These are phyloP conservation scores for Gymnoscopelus braueri DNA, from an alignment of 2,797 vertebrate species.

Conservation along the genomic window DNA sequence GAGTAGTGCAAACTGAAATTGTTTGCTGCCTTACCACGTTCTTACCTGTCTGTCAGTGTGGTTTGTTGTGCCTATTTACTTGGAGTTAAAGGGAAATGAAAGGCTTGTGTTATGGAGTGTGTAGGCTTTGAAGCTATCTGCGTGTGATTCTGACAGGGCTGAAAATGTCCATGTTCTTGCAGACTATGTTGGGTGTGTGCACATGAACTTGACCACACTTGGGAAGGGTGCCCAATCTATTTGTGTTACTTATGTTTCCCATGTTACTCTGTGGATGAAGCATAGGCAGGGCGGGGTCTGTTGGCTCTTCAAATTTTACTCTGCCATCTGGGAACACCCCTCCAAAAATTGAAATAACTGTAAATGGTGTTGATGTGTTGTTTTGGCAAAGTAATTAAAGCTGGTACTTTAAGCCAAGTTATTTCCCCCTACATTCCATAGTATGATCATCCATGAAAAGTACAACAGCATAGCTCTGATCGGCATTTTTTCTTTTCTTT, in stretches of 20 bases:
- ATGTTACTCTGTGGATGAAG: slow-evolving; percentile 63
- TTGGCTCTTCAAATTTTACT: slow-evolving; percentile 45
- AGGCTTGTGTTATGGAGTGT: slow-evolving; percentile 18
- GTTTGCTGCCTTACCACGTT: slow-evolving; percentile 48
- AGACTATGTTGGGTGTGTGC: slow-evolving; percentile 73
- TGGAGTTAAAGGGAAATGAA: slow-evolving; percentile 34
- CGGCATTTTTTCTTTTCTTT: no score
- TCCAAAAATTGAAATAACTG: slow-evolving; percentile 35
- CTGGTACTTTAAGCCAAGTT: not conserved
- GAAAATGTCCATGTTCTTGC: slow-evolving; percentile 48
- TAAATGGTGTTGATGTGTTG: slow-evolving; percentile 41
- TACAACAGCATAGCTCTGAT: not conserved
- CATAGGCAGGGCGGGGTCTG: slow-evolving; percentile 54
- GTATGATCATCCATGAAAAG: not conserved
- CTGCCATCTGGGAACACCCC: slow-evolving; percentile 58
- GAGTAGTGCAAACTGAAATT: slow-evolving; percentile 39
- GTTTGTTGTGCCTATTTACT: slow-evolving; percentile 31
- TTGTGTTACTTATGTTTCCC: slow-evolving; percentile 74
- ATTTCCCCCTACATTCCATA: not conserved
- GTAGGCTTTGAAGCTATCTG: slow-evolving; percentile 55
- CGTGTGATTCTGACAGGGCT: slow-evolving; percentile 49
- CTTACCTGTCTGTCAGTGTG: slow-evolving; percentile 56
- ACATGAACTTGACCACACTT: slow-evolving; percentile 66
- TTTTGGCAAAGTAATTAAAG: slow-evolving; percentile 47
- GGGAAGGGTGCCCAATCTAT: slow-evolving; percentile 73